Evolutionary conservation across 2,888 invertebrate genomes (phyloP), one percentile per base, ranked within the genome.

Genomic region (Antitype chi): DNA sequence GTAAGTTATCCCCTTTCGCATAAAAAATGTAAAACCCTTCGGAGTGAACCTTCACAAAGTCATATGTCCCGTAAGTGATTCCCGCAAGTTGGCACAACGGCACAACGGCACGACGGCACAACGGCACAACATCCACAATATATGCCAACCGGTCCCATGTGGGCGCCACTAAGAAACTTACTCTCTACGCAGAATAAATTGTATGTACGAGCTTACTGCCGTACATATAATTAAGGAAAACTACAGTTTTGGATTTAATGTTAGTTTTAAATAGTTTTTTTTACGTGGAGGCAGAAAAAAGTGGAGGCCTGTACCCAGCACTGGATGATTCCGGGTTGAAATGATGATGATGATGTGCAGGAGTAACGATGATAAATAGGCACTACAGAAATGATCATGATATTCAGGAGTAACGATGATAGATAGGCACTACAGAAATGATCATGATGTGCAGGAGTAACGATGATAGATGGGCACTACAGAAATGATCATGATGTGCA

Each of bases 51-150:
- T 78, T 71, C 66, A 73, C 71, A 59, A 60, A 75, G 80, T 71
- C 75, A 72, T 63, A 63, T 69, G 79, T 83, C 83, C 67, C 76
- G 69, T 78, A 85, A 85, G 85, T 87, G 85, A 87, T 85, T 76
- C 75, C 74, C 32, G 70, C 81, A 81, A 76, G 76, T 76, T 72
- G 66, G 60, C 59, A 25, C 32, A 23, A 28, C 9, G 72, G 60
- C 80, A 23, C 76, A 20, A 23, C 76, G 49, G 78, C 78, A 11
- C 49, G 17, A 25, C 47, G 52, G 64, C 70, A 6, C 71, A n/a
- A 6, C 20, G 59, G 43, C 70, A 60, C 62, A 25, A 64, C 73
- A 66, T 81, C 7, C 72, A 60, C 76, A 49, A 73, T 74, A 67
- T 32, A 77, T 78, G 78, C 64, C 82, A 68, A 73, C 74, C 68